Percentiles rank a stretch among this genome's conserved stretches.
phyloP scores from a whole-genome alignment of 2,113 vertebrate species.

The Leptobrachium ailaonicum region DNA sequence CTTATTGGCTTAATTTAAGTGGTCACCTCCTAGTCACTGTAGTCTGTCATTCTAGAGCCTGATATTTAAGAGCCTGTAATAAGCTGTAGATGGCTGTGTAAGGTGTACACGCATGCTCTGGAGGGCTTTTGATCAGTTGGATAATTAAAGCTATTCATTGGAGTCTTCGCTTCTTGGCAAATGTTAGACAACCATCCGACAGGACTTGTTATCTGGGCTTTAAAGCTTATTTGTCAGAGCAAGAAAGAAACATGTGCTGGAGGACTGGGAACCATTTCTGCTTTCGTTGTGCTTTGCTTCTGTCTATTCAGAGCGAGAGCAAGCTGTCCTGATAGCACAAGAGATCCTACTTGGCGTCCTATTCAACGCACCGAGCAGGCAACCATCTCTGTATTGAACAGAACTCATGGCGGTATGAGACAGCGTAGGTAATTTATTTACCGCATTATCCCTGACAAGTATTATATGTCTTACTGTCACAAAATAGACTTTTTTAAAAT shows the following conservation, averaged over 20 bases:
- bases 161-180: constrained; percentile 29
- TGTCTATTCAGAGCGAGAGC: constrained; percentile 30
- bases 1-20: not conserved
- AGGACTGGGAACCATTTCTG: constrained; percentile 29
- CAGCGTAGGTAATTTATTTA: constrained; percentile 5
- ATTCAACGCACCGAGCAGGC: constrained; percentile 18
- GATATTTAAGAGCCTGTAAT: constrained; percentile 1
- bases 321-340: constrained; percentile 33
- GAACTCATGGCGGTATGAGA: constrained; percentile 10
- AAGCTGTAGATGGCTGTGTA: constrained; percentile 3
- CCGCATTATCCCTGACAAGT: not conserved
- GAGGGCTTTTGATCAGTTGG: constrained; percentile 24
- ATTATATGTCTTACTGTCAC: not conserved
- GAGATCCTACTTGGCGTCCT: constrained; percentile 8
- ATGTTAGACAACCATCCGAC: constrained; percentile 13
- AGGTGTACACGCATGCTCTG: not conserved
- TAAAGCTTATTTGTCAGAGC: constrained; percentile 37
- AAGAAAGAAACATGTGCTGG: constrained; percentile 27
- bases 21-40: not conserved
- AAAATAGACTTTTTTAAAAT: too few species aligned
- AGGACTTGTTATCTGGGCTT: constrained; percentile 32
- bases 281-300: constrained; percentile 21
- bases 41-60: not conserved
- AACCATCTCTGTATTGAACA: not conserved
- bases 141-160: constrained; percentile 39